phyloP scores from a whole-genome alignment of 2,113 vertebrate genomes.

The Herpailurus yagouaroundi region DNA sequence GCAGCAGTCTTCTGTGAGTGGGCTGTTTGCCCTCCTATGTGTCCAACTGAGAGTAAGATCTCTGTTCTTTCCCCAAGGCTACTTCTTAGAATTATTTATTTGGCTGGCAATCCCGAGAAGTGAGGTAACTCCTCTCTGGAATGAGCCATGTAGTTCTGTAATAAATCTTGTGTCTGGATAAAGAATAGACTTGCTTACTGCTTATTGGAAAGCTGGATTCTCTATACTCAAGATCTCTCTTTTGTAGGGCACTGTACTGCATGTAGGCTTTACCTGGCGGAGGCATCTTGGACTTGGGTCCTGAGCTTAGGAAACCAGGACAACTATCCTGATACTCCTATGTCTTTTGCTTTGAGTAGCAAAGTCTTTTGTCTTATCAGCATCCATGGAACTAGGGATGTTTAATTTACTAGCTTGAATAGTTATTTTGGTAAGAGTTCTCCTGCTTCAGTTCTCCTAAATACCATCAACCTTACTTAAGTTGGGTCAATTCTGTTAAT shows the following conservation, averaged over 20 bases:
- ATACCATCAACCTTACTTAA: not conserved
- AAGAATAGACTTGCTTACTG: not conserved
- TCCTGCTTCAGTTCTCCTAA: not conserved
- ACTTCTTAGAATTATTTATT: not conserved
- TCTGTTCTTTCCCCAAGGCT: not conserved
- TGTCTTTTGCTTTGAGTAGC: not conserved
- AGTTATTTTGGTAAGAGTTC: not conserved
- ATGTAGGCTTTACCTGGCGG: not conserved
- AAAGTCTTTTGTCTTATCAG: not conserved
- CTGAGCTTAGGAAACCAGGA: not conserved
- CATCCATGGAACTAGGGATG: not conserved
- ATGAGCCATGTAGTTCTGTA: not conserved
- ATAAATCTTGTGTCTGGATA: not conserved
- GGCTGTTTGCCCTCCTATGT: not conserved
- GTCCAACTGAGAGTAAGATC: not conserved
- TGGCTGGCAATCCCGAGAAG: not conserved
- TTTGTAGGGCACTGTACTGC: rapidly evolving
- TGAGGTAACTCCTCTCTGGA: not conserved
- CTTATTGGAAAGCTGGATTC: not conserved
- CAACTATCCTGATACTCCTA: not conserved
- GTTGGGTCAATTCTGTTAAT: not conserved
- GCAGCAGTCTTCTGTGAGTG: not conserved
- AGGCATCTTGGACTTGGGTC: not conserved
- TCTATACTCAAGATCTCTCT: not conserved
- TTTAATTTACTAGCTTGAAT: not conserved